Evolutionary conservation across 2,888 invertebrate species (phyloP).

Genomic region (Rhogogaster chlorosoma): DNA sequence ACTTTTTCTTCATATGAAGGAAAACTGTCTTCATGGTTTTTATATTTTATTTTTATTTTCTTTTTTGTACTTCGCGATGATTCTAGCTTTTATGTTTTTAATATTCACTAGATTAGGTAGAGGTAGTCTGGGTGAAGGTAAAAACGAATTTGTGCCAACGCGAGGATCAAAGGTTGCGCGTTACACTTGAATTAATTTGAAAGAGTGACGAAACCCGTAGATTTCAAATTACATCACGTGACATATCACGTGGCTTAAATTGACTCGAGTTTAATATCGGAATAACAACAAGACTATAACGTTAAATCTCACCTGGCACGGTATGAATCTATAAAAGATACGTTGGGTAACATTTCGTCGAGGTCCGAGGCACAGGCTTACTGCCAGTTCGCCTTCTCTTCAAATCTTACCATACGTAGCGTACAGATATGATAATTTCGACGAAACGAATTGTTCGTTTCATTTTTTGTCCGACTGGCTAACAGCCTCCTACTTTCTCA

Average conservation of each 20-base stretch:
- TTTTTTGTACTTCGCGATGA: neutral
- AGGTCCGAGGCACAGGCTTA: neutral
- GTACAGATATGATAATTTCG: conserved; percentile 11
- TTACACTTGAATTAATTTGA: conserved; percentile 47
- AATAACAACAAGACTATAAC: conserved; percentile 42
- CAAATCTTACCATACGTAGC: conserved; percentile 5
- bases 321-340: conserved; percentile 47
- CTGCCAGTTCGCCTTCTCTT: conserved; percentile 16
- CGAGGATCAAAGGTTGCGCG: conserved; percentile 46
- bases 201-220: conserved; percentile 35
- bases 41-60: neutral
- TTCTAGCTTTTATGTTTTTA: neutral
- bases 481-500: neutral
- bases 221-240: conserved; percentile 35
- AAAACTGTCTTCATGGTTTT: neutral
- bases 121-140: neutral
- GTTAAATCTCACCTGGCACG: conserved; percentile 21
- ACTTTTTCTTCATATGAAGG: neutral
- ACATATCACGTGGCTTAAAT: conserved; percentile 24
- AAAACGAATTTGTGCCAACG: conserved; percentile 26
- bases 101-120: conserved; percentile 4
- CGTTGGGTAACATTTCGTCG: conserved; percentile 36
- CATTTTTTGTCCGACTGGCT: neutral
- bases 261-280: conserved; percentile 44
- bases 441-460: neutral